Evolutionary conservation across 2,888 invertebrate genomes (phyloP).

Genomic region (Agrotis clavis): DNA sequence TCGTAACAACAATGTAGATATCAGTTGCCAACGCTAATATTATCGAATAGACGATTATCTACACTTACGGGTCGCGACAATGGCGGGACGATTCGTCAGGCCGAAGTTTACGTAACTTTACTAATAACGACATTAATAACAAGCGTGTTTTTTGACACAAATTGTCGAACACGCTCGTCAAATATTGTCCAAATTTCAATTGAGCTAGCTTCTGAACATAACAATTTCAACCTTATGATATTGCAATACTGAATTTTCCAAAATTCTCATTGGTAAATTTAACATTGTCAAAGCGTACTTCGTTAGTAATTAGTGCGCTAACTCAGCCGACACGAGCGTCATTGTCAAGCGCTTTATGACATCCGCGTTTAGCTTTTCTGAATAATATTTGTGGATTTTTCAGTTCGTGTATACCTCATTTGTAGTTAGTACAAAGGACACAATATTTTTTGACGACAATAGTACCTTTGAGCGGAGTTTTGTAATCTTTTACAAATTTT

Average conservation of each 20-base stretch:
- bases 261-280: slow-evolving; percentile 47
- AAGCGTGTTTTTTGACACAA: slow-evolving; percentile 72
- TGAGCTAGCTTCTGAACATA: slow-evolving; percentile 12
- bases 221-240: slow-evolving; percentile 64
- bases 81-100: slow-evolving; percentile 63
- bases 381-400: slow-evolving; percentile 78
- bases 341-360: slow-evolving; percentile 76
- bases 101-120: slow-evolving; percentile 76
- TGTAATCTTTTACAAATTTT: slow-evolving; percentile 65
- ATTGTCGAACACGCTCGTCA: slow-evolving; percentile 69
- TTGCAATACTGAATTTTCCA: slow-evolving; percentile 53
- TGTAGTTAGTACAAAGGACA: slow-evolving; percentile 70
- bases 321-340: slow-evolving; percentile 77
- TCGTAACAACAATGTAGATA: slow-evolving; percentile 64
- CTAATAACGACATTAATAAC: slow-evolving; percentile 73
- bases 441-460: slow-evolving; percentile 72
- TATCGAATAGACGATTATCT: slow-evolving; percentile 72
- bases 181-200: slow-evolving; percentile 61
- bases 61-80: slow-evolving; percentile 68
- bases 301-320: slow-evolving; percentile 81
- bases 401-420: slow-evolving; percentile 76
- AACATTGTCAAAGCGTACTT: slow-evolving; percentile 71
- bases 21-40: slow-evolving; percentile 72
- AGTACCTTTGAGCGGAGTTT: slow-evolving; percentile 61
- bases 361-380: slow-evolving; percentile 73